phyloP scores from a whole-genome alignment of 2,797 vertebrate genomes.

The Parauchenoglanis ngamensis region DNA sequence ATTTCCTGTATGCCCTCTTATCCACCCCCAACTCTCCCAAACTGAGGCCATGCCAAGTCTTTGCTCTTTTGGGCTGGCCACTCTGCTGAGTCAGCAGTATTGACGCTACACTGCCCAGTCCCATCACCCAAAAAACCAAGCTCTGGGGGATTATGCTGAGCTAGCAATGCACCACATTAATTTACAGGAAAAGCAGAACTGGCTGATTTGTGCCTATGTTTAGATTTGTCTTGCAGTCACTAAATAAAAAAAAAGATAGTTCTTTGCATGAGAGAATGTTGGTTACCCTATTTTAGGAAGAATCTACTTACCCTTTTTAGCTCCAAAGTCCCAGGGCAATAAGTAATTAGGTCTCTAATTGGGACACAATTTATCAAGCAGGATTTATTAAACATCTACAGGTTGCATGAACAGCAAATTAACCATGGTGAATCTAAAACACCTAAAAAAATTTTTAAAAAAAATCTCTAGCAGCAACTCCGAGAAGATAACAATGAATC shows the following conservation, averaged over 20 bases:
- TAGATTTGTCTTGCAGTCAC: background rate
- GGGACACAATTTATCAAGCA: slow-evolving; percentile 49
- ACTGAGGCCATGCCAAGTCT: slow-evolving; percentile 49
- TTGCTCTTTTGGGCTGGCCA: slow-evolving; percentile 60
- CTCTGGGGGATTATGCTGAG: slow-evolving; percentile 33
- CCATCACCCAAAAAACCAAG: background rate
- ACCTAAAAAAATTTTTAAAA: background rate
- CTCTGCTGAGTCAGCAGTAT: slow-evolving; percentile 70
- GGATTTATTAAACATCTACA: background rate
- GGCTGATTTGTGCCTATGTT: too few relatives aligned
- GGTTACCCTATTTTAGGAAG: slow-evolving; percentile 42
- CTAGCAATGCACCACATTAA: slow-evolving; percentile 45
- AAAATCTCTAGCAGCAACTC: background rate
- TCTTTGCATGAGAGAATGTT: slow-evolving; percentile 17
- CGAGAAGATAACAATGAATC: slow-evolving; percentile 11
- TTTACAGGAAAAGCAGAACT: slow-evolving; percentile 40
- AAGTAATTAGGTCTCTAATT: slow-evolving; percentile 66
- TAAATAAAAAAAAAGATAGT: slow-evolving; percentile 5
- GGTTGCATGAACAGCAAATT: background rate
- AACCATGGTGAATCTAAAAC: background rate
- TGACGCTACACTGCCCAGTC: slow-evolving; percentile 49
- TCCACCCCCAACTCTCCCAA: slow-evolving; percentile 51
- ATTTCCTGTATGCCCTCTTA: slow-evolving; percentile 64
- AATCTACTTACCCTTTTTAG: slow-evolving; percentile 23
- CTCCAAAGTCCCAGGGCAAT: slow-evolving; percentile 45